Evolutionary conservation across 2,888 invertebrate genomes (phyloP).

Genomic region (Eristalis arbustorum): DNA sequence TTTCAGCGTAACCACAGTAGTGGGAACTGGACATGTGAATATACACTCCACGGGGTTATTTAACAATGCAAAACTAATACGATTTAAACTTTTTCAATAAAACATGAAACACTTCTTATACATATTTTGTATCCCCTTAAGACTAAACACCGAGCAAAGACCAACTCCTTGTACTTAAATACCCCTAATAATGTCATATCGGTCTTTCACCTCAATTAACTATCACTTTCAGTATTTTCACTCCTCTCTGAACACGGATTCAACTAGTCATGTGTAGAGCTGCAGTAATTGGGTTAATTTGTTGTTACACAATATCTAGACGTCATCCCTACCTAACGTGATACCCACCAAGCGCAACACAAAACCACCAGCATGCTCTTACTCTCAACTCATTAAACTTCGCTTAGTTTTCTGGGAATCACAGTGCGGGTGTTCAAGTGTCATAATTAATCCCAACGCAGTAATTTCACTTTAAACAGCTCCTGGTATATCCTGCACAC

Average conservation of each 20-base stretch:
- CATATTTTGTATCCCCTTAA: not conserved
- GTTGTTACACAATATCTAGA: conserved; percentile 11
- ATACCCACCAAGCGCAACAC: not conserved
- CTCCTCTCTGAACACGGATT: not conserved
- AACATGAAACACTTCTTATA: no score
- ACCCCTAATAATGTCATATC: not conserved
- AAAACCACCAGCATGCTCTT: not conserved
- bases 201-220: not conserved
- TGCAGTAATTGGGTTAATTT: conserved; percentile 23
- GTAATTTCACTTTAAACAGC: conserved; percentile 47
- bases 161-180: not conserved
- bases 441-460: conserved; percentile 57
- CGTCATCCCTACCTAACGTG: not conserved
- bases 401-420: conserved; percentile 31
- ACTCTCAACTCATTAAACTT: conserved; percentile 45
- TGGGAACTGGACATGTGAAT: no score
- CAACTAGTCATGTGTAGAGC: not conserved
- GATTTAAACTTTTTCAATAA: no score
- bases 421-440: conserved; percentile 47
- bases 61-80: no score
- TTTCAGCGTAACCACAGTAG: no score
- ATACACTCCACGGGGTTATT: no score
- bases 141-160: not conserved
- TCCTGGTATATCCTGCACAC: conserved; percentile 2
- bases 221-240: not conserved